Percentiles rank a stretch among this genome's conserved stretches.
Evolutionary conservation across 2,113 vertebrate species (phyloP).

Genomic region (Pachyramphus minor): DNA sequence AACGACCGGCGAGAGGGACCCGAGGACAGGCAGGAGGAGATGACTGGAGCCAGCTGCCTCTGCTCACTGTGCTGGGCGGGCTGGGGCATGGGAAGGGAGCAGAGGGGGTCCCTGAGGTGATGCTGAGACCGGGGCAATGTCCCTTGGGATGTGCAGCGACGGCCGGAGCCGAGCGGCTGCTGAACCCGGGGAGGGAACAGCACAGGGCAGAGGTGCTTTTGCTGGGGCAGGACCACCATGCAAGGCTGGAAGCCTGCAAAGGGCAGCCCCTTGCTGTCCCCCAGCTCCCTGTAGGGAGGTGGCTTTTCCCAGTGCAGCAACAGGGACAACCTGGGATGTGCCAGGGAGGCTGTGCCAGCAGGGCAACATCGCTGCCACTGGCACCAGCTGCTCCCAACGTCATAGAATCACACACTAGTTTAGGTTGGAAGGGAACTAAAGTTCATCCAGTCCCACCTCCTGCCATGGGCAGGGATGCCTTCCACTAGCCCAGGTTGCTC

Average conservation of each 20-base stretch:
- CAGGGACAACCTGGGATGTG: accelerated
- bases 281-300: background rate
- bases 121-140: background rate
- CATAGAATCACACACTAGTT: too few relatives aligned
- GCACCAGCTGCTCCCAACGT: background rate
- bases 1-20: background rate
- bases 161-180: background rate
- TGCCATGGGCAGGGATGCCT: background rate
- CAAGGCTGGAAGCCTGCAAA: accelerated
- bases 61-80: background rate
- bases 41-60: slow-evolving; percentile 48
- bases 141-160: background rate
- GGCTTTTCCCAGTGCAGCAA: background rate
- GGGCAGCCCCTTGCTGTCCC: background rate
- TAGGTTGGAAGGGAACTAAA: background rate
- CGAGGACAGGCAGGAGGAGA: background rate
- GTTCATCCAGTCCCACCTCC: background rate
- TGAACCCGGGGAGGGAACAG: background rate
- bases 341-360: accelerated
- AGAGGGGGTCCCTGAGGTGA: background rate
- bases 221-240: background rate
- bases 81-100: slow-evolving; percentile 37
- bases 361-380: background rate
- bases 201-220: background rate
- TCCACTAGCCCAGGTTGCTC: accelerated